phyloP scores from a whole-genome alignment of 53 echinoderm and acorn worm species.

The Paracentrotus lividus region DNA sequence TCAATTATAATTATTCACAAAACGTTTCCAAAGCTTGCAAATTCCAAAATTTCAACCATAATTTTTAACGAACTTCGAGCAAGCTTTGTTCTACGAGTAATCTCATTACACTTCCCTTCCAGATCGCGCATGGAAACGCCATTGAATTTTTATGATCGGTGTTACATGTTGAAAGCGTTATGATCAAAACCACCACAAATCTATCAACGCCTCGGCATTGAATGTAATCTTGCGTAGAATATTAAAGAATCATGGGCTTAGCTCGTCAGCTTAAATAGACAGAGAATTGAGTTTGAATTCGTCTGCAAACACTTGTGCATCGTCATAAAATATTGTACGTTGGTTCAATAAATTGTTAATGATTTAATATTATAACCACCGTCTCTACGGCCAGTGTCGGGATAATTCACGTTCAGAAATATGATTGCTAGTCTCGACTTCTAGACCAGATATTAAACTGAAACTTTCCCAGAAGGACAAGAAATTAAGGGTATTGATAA shows the following conservation, averaged over 20 bases:
- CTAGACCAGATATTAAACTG: not conserved
- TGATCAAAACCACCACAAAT: not conserved
- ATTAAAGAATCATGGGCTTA: not conserved
- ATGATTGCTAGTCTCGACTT: not conserved
- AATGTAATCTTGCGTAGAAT: not conserved
- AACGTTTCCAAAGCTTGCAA: not conserved
- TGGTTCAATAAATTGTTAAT: conserved; percentile 17
- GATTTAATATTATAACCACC: not conserved
- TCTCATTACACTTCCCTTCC: not conserved
- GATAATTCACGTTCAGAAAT: not conserved
- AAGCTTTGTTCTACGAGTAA: not conserved
- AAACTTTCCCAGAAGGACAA: not conserved
- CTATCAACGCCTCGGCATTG: not conserved
- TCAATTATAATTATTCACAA: not conserved
- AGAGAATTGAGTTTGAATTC: not conserved
- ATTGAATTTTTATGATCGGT: conserved; percentile 1
- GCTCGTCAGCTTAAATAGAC: not conserved
- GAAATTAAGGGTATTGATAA: too few species aligned
- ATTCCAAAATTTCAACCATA: not conserved
- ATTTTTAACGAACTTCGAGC: not conserved
- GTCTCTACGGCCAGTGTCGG: not conserved
- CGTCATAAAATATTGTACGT: conserved; percentile 21
- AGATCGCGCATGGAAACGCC: not conserved
- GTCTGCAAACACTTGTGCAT: not conserved
- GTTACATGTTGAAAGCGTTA: not conserved